These are phyloP conservation scores for Embidobia sp. DNA, from an alignment of 2,888 invertebrate species.

Conservation along the genomic window DNA sequence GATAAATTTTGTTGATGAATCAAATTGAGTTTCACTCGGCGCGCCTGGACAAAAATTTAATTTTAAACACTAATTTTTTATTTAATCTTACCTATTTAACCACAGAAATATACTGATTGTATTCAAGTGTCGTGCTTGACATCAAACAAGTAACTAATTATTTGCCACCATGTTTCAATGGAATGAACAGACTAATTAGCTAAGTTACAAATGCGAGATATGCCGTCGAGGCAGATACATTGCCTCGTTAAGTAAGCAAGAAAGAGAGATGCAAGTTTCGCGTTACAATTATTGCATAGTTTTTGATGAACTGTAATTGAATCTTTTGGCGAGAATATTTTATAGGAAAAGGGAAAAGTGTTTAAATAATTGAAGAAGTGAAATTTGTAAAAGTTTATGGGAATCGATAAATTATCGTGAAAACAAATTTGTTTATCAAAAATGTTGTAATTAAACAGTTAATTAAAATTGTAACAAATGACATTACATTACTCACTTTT, in stretches of 20 bases:
- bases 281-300: conserved; percentile 1
- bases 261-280: conserved; percentile 30
- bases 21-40: no score
- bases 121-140: conserved; percentile 36
- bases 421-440: no score
- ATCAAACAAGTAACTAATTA: conserved; percentile 47
- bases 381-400: neutral
- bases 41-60: neutral
- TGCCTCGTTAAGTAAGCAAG: conserved; percentile 28
- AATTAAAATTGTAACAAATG: no score
- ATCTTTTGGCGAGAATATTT: neutral
- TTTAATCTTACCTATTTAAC: conserved; percentile 1
- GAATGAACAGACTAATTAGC: conserved; percentile 48
- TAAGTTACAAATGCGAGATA: conserved; percentile 43
- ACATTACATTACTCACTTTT: no score
- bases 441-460: no score
- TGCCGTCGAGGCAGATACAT: conserved; percentile 25
- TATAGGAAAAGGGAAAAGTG: neutral
- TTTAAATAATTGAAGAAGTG: neutral
- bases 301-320: conserved; percentile 13
- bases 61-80: neutral
- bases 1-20: no score
- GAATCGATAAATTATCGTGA: no score
- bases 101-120: conserved; percentile 7
- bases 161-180: conserved; percentile 49